phyloP scores from a whole-genome alignment of 2,113 vertebrate species.

The Anolis sagrei region DNA sequence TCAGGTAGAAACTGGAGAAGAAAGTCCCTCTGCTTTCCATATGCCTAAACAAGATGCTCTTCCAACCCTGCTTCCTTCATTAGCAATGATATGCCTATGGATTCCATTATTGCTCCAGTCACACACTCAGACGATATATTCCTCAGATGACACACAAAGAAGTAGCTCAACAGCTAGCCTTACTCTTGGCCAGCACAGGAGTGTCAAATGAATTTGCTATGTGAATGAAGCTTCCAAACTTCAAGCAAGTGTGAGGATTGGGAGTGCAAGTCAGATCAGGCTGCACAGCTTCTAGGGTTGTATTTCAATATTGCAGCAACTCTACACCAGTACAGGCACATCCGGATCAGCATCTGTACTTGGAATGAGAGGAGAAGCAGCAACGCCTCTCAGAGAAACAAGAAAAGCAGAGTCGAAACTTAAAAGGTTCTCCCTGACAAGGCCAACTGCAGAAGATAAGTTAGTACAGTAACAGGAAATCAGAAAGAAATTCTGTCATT shows the following conservation, averaged over 20 bases:
- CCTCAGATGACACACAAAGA: not conserved
- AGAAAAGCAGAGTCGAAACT: not conserved
- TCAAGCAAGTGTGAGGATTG: constrained; percentile 8
- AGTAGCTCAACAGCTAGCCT: constrained; percentile 26
- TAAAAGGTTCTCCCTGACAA: not conserved
- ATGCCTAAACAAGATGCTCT: not conserved
- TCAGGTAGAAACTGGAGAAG: not conserved
- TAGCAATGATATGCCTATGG: accelerated
- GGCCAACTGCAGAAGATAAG: not conserved
- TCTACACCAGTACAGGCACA: not conserved
- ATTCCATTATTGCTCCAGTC: not conserved
- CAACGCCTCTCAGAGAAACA: not conserved
- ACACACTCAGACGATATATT: accelerated
- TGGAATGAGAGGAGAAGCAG: not conserved
- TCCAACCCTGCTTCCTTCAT: not conserved
- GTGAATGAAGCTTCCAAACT: constrained; percentile 31
- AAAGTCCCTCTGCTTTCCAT: not conserved
- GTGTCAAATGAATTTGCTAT: constrained; percentile 55
- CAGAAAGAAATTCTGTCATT: not conserved
- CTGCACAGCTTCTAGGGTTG: not conserved
- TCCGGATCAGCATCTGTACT: not conserved
- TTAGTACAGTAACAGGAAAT: not conserved
- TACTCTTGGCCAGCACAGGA: constrained; percentile 17
- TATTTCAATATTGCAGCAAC: not conserved
- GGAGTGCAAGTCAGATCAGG: constrained; percentile 6